Conservation (phyloP, 2,797 vertebrate genomes). For the Caiman crocodilus region DNA sequence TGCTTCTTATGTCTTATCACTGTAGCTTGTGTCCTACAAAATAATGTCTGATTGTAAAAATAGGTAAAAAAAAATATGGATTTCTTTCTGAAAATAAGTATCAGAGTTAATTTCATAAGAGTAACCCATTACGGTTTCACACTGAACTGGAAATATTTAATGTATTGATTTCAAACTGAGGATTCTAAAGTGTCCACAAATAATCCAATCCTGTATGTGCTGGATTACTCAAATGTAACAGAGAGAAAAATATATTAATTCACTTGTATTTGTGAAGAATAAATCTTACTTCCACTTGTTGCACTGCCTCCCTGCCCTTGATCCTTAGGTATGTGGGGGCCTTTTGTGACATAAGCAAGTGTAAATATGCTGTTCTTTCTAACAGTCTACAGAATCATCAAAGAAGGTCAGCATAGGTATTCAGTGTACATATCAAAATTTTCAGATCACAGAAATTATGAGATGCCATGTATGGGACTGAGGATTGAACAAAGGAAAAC, state of each 20-base stretch:
- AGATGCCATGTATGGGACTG: neutral
- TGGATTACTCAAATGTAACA: neutral
- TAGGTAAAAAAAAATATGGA: neutral
- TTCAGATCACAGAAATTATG: neutral
- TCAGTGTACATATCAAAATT: neutral
- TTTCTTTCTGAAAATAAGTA: neutral
- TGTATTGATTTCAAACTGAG: neutral
- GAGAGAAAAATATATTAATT: neutral
- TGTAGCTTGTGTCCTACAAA: no score
- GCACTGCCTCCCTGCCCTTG: neutral
- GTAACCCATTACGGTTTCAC: neutral
- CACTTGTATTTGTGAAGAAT: neutral
- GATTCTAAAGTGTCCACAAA: neutral
- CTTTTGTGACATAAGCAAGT: rapidly evolving
- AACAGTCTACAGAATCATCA: neutral
- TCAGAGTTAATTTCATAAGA: neutral
- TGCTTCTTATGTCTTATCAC: no score
- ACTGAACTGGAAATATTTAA: neutral
- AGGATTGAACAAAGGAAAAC: neutral
- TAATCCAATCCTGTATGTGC: neutral
- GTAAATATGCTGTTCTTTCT: neutral
- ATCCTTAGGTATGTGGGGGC: neutral
- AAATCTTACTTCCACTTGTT: neutral
- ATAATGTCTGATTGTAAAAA: no score
- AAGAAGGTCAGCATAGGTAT: neutral